These are phyloP conservation scores for Drosophila kohkoa DNA, from an alignment of 1,140 invertebrate genomes.

Conservation along the genomic window DNA sequence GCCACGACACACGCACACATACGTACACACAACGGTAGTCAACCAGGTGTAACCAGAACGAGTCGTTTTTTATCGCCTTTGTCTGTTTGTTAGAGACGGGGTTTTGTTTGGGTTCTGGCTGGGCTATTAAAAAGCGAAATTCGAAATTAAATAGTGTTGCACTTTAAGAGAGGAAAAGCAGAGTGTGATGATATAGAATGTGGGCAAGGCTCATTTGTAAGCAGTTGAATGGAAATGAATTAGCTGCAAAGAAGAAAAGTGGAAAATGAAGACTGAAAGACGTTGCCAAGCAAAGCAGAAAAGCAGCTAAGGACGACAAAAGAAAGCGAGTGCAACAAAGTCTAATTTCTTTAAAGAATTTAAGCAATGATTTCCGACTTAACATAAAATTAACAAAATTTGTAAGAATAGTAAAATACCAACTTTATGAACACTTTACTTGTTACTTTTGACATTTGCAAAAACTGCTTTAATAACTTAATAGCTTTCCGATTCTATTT, in stretches of 20 bases:
- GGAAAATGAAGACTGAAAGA: neutral
- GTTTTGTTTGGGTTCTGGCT: conserved; percentile 52
- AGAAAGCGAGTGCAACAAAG: neutral
- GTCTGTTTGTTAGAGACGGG: conserved; percentile 30
- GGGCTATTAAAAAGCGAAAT: conserved; percentile 72
- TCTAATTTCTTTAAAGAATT: neutral
- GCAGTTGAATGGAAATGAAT: conserved; percentile 26
- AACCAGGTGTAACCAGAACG: conserved; percentile 53
- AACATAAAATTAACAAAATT: too few relatives aligned
- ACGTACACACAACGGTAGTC: conserved; percentile 2
- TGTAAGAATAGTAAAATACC: too few relatives aligned
- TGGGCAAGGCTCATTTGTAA: conserved; percentile 10
- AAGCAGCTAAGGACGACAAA: neutral
- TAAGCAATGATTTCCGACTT: neutral
- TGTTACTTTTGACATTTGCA: too few relatives aligned
- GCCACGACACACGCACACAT: conserved; percentile 37
- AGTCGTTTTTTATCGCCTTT: conserved; percentile 66
- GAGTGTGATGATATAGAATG: neutral
- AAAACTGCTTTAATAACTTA: conserved; percentile 27
- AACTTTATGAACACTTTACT: too few relatives aligned
- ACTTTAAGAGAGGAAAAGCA: conserved; percentile 14
- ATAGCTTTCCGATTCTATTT: conserved; percentile 16
- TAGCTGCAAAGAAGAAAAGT: conserved; percentile 2
- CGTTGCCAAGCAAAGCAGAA: neutral
- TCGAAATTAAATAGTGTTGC: conserved; percentile 37